phyloP scores from a whole-genome alignment of 2,888 invertebrate species.

The Folsomia candida region DNA sequence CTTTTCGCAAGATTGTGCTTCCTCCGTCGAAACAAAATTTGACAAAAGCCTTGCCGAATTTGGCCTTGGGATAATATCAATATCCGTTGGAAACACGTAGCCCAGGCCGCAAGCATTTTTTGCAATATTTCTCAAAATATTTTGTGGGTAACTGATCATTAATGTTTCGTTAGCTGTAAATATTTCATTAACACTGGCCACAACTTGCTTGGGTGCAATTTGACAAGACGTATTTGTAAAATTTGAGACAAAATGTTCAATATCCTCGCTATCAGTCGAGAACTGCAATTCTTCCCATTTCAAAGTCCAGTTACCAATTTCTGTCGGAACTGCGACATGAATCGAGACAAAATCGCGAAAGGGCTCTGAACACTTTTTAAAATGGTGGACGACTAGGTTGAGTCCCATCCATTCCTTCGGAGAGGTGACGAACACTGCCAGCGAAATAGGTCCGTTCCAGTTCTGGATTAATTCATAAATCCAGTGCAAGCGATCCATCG shows the following conservation, averaged over 20 bases:
- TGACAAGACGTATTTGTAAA: conserved; percentile 8
- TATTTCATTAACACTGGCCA: not conserved
- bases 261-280: conserved; percentile 14
- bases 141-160: conserved; percentile 71
- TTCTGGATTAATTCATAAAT: conserved; percentile 72
- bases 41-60: conserved; percentile 33
- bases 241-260: conserved; percentile 11
- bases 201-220: conserved; percentile 14
- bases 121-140: conserved; percentile 80
- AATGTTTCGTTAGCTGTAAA: not conserved
- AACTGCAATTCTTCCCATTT: conserved; percentile 12
- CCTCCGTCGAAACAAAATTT: not conserved
- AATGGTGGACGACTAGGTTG: conserved; percentile 23
- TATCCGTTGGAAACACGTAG: conserved; percentile 78
- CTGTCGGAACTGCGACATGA: conserved; percentile 69
- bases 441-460: conserved; percentile 82
- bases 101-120: conserved; percentile 61
- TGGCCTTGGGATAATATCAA: conserved; percentile 74
- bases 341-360: conserved; percentile 61
- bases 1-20: not conserved
- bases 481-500: conserved; percentile 75
- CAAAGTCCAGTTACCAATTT: not conserved
- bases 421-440: conserved; percentile 68
- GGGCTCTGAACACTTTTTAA: conserved; percentile 26
- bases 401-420: conserved; percentile 51